Conservation (phyloP, 2,113 vertebrate genomes). For the Furnarius figulus region DNA sequence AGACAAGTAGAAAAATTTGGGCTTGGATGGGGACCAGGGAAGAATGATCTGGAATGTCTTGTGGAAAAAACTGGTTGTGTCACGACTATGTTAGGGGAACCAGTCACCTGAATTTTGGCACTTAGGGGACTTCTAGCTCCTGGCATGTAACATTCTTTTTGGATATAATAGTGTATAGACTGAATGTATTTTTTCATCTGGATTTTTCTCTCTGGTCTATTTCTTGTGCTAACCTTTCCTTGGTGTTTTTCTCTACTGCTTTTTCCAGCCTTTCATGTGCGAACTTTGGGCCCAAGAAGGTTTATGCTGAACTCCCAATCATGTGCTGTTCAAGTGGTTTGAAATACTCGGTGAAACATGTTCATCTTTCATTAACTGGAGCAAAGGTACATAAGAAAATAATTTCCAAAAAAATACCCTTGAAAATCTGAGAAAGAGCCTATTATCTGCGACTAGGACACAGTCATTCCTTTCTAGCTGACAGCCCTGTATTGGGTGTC, state of each 20-base stretch:
- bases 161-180: neutral
- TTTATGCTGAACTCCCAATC: neutral
- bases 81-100: constrained; percentile 6
- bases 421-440: neutral
- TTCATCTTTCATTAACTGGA: neutral
- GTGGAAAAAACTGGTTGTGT: constrained; percentile 28
- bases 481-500: neutral
- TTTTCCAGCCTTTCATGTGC: constrained; percentile 30
- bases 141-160: neutral
- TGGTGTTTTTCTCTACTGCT: constrained; percentile 3
- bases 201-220: constrained; percentile 40
- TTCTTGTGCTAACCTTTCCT: constrained; percentile 37
- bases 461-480: neutral
- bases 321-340: neutral
- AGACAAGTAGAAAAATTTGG: neutral
- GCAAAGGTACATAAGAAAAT: neutral
- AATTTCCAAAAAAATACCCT: neutral
- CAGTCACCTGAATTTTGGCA: constrained; percentile 18
- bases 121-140: neutral
- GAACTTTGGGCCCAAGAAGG: neutral
- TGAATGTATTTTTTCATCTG: constrained; percentile 19
- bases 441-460: neutral
- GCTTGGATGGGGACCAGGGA: constrained; percentile 7
- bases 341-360: neutral
- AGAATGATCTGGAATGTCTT: constrained; percentile 8